Base-by-base conservation (phyloP, 1,140 invertebrate genomes). In the Drosophila malerkotliana region DNA sequence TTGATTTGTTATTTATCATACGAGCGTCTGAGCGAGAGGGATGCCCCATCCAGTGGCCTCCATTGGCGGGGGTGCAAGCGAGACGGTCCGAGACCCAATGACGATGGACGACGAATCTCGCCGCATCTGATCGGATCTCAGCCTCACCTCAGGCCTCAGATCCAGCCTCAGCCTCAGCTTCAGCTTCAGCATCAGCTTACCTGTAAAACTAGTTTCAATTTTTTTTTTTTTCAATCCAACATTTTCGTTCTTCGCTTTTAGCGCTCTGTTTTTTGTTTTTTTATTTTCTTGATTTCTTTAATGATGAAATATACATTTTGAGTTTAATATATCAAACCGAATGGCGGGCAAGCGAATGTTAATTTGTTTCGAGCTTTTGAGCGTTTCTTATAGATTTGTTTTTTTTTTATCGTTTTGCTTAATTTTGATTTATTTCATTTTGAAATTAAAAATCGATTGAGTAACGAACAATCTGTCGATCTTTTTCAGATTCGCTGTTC, bases 1-100 rank as follows among this genome's bases (percentile, higher is more conserved):
- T 90, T 90, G 88, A 90, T 90, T 90, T 90, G 88, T 90, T 90
- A 90, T 90, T 90, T 90, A 91, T 90, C 88, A 90, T 90, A 90
- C 66, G 73, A 80, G 71, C 73, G 77, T 66, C 57, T 14, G 72
- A 66, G 52, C 41, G 64, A 66, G 28, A 47, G 72, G 45, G 69
- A 41, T 5, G 56, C 39, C 18, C n/a, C 48, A 21, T 21, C 26
- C n/a, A 48, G 58, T 1, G 5, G 26, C 26, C 26, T 28, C 26
- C 21, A 3, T 2, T 3, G 21, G 21, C 21, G 21, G 21, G 21
- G 21, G 21, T 21, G 21, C 21, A 21, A 30, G 54, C 58, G 60
- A 47, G 41, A 68, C 44, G 45, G 51, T 63, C 51, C 53, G 39
- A 21, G 57, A 14, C 58, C 66, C 58, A 74, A 72, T 69, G 77